Evolutionary conservation across 2,888 invertebrate genomes (phyloP), one percentile per base, ranked within the genome.

Genomic region (Brachyptera putata): DNA sequence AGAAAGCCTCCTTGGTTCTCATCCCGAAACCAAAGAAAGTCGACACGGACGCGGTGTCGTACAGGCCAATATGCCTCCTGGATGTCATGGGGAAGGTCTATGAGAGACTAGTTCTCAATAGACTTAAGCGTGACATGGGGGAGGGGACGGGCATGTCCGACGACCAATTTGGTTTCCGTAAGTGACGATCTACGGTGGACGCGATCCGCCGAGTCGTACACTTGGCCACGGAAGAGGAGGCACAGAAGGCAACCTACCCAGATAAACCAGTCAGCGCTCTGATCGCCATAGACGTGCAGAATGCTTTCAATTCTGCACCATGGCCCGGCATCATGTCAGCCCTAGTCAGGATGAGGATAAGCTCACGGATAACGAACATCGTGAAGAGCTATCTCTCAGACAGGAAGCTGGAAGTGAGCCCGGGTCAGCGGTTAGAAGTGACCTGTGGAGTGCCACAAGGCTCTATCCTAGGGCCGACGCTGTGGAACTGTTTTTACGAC

Each of bases 81-180:
- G 50, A 59, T 21, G 48, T 60, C 41, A 11, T 58, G 49, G 60
- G 63, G 21, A 64, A 64, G 56, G n/a, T 64, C 11, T 58, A 55
- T 24, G 64, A 64, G 25, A 41, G 41, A 41, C 16, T 41, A 18
- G 5, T 41, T 9, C 14, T 41, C n/a, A 41, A 18, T 16, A 41
- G 41, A 16, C 41, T 41, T 1, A 21, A 41, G 1, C 41, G 9
- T 2, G 16, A 16, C 41, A 3, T 41, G 7, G 14, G 21, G 16
- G 41, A 14, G 16, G 41, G 41, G 41, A 18, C n/a, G 5, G 41
- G 41, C 18, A 41, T 41, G 1, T 41, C 13, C 2, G 41, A 41
- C 21, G 41, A 21, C 4, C 9, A 41, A 21, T 21, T 14, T 14
- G 41, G 41, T 2, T 41, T 41, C 9, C n/a, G 41, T 14, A 41